These are phyloP conservation scores for Empis livida DNA, from an alignment of 2,888 invertebrate species.

Conservation along the genomic window DNA sequence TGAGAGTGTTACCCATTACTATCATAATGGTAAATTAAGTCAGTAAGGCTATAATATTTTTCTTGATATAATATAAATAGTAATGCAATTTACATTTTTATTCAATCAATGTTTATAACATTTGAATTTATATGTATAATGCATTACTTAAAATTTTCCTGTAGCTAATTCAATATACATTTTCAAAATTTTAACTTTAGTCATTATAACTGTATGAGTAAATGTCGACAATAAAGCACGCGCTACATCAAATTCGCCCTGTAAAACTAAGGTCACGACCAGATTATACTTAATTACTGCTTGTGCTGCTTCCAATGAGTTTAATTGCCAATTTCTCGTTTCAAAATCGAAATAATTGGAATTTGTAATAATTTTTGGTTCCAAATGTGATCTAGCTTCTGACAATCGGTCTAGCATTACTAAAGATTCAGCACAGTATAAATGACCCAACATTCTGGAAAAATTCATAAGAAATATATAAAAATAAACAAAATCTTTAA, in stretches of 20 bases:
- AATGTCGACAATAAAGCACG: slow-evolving; percentile 23
- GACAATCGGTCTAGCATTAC: slow-evolving; percentile 67
- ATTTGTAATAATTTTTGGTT: slow-evolving; percentile 56
- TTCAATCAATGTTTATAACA: too few species aligned
- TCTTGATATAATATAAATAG: too few species aligned
- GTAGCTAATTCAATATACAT: slow-evolving; percentile 45
- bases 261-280: slow-evolving; percentile 59
- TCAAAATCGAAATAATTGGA: slow-evolving; percentile 37
- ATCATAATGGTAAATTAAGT: too few species aligned
- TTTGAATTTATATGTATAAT: background rate
- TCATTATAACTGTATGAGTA: slow-evolving; percentile 28
- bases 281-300: slow-evolving; percentile 67
- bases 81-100: too few species aligned
- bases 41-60: too few species aligned
- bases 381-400: slow-evolving; percentile 66
- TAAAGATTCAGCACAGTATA: slow-evolving; percentile 82
- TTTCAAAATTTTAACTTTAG: slow-evolving; percentile 33
- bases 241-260: slow-evolving; percentile 58
- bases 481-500: too few species aligned
- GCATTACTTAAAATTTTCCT: background rate
- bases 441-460: slow-evolving; percentile 62
- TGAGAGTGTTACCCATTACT: too few species aligned
- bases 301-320: slow-evolving; percentile 48
- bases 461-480: background rate
- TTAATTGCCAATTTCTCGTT: slow-evolving; percentile 39